Conservation (phyloP, 2,113 vertebrate species). For the Oenanthe oenanthe region DNA sequence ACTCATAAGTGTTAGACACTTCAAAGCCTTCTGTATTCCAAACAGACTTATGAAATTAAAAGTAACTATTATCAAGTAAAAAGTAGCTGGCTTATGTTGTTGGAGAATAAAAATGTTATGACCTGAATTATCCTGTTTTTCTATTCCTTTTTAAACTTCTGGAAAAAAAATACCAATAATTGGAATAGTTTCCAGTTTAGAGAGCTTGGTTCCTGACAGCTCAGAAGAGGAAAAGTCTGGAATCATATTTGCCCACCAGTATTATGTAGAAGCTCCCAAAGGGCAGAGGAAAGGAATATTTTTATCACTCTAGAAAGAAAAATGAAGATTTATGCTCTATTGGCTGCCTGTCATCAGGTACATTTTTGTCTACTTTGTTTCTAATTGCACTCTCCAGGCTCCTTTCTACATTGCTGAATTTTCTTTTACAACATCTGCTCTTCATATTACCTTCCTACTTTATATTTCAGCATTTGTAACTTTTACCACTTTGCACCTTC, state of each 20-base stretch:
- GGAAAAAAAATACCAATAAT: background rate
- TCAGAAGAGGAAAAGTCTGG: background rate
- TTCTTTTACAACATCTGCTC: background rate
- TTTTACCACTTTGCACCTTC: background rate
- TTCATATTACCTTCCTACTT: background rate
- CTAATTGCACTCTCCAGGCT: background rate
- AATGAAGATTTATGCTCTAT: background rate
- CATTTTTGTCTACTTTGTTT: background rate
- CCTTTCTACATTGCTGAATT: background rate
- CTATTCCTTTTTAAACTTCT: background rate
- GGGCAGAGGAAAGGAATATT: background rate
- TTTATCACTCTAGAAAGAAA: background rate
- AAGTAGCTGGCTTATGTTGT: background rate
- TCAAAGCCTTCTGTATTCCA: background rate
- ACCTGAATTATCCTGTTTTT: slow-evolving; percentile 19
- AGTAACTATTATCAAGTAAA: background rate
- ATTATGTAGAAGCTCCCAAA: background rate
- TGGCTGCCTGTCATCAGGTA: background rate
- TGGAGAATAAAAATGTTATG: background rate
- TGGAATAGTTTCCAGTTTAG: background rate
- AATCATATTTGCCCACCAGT: background rate
- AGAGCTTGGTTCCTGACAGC: background rate
- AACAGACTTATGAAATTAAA: background rate
- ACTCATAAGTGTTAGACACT: background rate
- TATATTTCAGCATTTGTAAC: background rate